Percentiles rank a stretch among this genome's conserved stretches.
These are phyloP conservation scores for Dasysyrphus tricinctus DNA, from an alignment of 2,888 invertebrate species.

Conservation along the genomic window DNA sequence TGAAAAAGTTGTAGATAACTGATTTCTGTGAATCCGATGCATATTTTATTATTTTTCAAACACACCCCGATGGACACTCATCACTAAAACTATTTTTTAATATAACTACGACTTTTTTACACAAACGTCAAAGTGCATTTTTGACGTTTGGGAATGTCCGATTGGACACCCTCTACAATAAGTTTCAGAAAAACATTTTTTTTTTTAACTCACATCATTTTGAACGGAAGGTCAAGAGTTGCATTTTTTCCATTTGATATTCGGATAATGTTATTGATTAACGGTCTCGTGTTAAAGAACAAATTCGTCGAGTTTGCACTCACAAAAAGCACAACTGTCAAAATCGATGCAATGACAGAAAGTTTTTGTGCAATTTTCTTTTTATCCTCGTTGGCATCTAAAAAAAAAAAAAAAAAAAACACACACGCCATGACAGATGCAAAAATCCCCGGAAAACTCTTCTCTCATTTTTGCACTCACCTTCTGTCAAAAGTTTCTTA, in stretches of 20 bases:
- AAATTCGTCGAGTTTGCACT: slow-evolving; percentile 78
- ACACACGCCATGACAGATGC: no score
- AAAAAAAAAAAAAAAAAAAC: background rate
- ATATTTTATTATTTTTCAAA: no score
- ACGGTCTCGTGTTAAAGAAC: slow-evolving; percentile 78
- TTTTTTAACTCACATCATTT: slow-evolving; percentile 79
- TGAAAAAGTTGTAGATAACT: background rate
- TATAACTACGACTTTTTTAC: no score
- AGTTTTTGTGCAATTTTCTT: slow-evolving; percentile 76
- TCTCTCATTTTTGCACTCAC: slow-evolving; percentile 75
- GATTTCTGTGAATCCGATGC: background rate
- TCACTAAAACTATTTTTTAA: background rate
- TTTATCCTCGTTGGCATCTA: slow-evolving; percentile 72
- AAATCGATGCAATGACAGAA: slow-evolving; percentile 76
- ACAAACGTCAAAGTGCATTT: no score
- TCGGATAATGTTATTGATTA: slow-evolving; percentile 77
- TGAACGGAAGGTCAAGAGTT: slow-evolving; percentile 79
- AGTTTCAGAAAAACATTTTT: background rate
- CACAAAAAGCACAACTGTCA: slow-evolving; percentile 77
- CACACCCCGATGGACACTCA: no score
- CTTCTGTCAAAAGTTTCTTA: slow-evolving; percentile 77
- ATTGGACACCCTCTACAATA: no score
- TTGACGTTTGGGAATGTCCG: background rate
- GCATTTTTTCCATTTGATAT: slow-evolving; percentile 76
- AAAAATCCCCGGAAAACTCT: no score